phyloP scores from a whole-genome alignment of 2,797 vertebrate genomes.

The Ispidina lecontei region DNA sequence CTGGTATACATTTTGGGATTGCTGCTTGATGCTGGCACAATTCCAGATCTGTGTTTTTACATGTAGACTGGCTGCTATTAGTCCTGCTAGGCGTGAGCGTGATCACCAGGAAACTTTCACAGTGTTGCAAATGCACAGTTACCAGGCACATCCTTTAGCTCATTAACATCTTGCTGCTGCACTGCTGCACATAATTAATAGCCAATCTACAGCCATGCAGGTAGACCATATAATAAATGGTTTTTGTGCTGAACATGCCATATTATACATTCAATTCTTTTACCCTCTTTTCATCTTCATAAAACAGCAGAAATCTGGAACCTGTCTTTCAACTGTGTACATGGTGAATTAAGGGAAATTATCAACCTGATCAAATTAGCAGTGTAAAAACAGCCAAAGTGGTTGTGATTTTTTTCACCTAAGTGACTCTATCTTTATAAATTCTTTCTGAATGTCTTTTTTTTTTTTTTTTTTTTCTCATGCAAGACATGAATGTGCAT shows the following conservation, averaged over 20 bases:
- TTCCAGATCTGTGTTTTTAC: background rate
- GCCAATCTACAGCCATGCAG: background rate
- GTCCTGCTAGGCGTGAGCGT: background rate
- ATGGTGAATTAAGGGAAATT: conserved; percentile 53
- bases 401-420: conserved; percentile 11
- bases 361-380: conserved; percentile 63
- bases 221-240: background rate
- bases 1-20: background rate
- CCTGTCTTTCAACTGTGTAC: conserved; percentile 29
- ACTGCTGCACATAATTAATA: background rate
- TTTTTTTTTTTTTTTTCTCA: background rate
- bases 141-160: background rate
- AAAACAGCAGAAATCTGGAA: conserved; percentile 50
- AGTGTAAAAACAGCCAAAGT: conserved; percentile 36
- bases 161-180: background rate
- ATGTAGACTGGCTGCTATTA: background rate
- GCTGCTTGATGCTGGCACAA: background rate
- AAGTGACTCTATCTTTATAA: background rate
- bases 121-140: background rate
- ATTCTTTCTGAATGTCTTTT: background rate
- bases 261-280: background rate
- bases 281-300: conserved; percentile 38
- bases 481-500: conserved; percentile 36
- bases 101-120: background rate
- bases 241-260: background rate